Conservation (phyloP, 2,113 vertebrate genomes). For the Pseudorasbora parva region DNA sequence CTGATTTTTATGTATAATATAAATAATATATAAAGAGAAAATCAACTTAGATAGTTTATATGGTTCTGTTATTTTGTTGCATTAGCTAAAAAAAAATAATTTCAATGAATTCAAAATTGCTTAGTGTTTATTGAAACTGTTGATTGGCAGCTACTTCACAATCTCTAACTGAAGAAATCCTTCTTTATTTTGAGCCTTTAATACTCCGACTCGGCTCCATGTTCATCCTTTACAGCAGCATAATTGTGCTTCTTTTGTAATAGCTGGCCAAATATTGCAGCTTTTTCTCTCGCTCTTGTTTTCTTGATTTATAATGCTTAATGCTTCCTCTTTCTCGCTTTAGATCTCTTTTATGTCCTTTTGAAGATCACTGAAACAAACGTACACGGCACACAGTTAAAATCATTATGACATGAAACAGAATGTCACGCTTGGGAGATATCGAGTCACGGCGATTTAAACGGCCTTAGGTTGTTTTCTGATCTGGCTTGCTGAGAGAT, state of each 20-base stretch:
- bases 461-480: slow-evolving; percentile 29
- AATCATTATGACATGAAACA: slow-evolving; percentile 46
- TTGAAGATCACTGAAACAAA: slow-evolving; percentile 39
- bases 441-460: slow-evolving; percentile 44
- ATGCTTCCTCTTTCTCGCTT: background rate
- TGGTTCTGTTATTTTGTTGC: too few species aligned
- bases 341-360: slow-evolving; percentile 32
- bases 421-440: slow-evolving; percentile 44
- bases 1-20: too few species aligned
- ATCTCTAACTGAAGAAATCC: slow-evolving; percentile 1
- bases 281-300: background rate
- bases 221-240: background rate
- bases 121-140: background rate
- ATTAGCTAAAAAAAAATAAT: too few species aligned
- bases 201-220: background rate
- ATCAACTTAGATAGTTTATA: too few species aligned
- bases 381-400: background rate
- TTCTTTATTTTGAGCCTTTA: background rate
- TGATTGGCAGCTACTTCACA: slow-evolving; percentile 10
- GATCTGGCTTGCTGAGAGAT: slow-evolving; percentile 44
- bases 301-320: slow-evolving; percentile 1
- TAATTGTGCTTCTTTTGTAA: background rate
- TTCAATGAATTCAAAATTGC: too few species aligned
- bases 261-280: background rate
- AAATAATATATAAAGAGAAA: too few species aligned